These are phyloP conservation scores for Chrysomela aeneicollis DNA, from an alignment of 2,888 invertebrate genomes.

Conservation along the genomic window DNA sequence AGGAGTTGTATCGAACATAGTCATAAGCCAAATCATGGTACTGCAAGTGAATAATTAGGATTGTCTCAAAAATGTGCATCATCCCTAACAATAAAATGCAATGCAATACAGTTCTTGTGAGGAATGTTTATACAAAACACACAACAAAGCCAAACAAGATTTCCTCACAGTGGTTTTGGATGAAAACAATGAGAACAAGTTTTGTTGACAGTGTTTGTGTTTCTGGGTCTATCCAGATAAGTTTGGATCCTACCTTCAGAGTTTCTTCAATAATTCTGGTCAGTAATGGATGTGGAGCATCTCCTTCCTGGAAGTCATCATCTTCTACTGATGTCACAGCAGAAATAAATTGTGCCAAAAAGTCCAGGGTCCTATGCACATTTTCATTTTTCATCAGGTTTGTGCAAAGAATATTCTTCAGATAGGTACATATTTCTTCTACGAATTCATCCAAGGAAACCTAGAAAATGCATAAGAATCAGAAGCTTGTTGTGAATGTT, in stretches of 20 bases:
- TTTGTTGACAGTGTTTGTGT: too few species aligned
- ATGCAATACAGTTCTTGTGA: too few species aligned
- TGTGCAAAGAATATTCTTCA: conserved; percentile 35
- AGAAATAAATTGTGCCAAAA: conserved; percentile 43
- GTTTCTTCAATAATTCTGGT: conserved; percentile 36
- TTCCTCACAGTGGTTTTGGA: too few species aligned
- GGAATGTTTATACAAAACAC: too few species aligned
- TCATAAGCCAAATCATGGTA: conserved; percentile 29
- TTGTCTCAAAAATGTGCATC: too few species aligned
- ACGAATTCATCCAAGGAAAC: conserved; percentile 35
- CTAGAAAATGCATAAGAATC: conserved; percentile 31
- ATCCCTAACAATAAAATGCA: conserved; percentile 6
- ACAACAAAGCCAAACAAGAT: too few species aligned
- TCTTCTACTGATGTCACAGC: conserved; percentile 35
- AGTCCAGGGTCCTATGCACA: conserved; percentile 42
- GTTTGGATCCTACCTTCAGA: conserved; percentile 31
- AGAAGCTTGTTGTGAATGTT: neutral
- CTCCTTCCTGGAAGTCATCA: conserved; percentile 19
- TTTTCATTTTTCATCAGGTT: conserved; percentile 34
- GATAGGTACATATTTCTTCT: conserved; percentile 28
- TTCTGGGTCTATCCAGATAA: too few species aligned
- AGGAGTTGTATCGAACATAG: conserved; percentile 43
- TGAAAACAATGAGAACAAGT: too few species aligned
- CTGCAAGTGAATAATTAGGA: conserved; percentile 33
- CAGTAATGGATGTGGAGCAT: conserved; percentile 37